Evolutionary conservation across 2,888 invertebrate species (phyloP).

Genomic region (Mimachlamys varia): DNA sequence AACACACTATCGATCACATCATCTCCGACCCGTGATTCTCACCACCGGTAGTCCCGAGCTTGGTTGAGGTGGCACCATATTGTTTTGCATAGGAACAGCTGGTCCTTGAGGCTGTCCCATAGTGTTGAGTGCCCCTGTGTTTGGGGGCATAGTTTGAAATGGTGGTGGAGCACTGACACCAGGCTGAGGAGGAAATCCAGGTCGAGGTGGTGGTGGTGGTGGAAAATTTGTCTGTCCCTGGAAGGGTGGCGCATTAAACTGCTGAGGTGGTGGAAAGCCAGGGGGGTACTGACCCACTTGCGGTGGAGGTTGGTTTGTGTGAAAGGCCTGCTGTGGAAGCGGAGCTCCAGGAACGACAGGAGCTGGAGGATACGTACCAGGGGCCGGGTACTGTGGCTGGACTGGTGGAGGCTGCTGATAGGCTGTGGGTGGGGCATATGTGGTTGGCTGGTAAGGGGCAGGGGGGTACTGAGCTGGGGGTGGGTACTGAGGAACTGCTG

Average conservation of each 20-base stretch:
- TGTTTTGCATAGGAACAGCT: not conserved
- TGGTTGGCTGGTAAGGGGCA: constrained; percentile 54
- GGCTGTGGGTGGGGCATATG: constrained; percentile 59
- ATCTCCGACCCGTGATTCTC: constrained; percentile 50
- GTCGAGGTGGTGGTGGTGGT: constrained; percentile 46
- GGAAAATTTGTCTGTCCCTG: not conserved
- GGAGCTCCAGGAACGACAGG: constrained; percentile 52
- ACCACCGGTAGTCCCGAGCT: constrained; percentile 48
- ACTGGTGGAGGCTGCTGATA: constrained; percentile 57
- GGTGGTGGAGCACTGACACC: constrained; percentile 48
- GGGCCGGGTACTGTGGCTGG: constrained; percentile 50
- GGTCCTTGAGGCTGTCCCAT: constrained; percentile 40
- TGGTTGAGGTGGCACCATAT: not conserved
- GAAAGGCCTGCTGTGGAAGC: constrained; percentile 54
- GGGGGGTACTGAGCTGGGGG: constrained; percentile 55
- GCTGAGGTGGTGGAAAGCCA: constrained; percentile 52
- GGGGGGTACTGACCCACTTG: constrained; percentile 53
- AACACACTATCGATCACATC: constrained; percentile 10
- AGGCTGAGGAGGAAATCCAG: constrained; percentile 46
- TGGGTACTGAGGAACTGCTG: constrained; percentile 49
- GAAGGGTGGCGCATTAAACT: constrained; percentile 8
- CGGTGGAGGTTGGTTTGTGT: constrained; percentile 49
- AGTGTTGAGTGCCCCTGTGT: constrained; percentile 30
- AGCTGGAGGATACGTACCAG: constrained; percentile 45
- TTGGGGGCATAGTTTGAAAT: constrained; percentile 18